Evolutionary conservation across 1,140 invertebrate species (phyloP), one percentile per base, ranked within the genome.

Genomic region (Potamilus streckersoni): DNA sequence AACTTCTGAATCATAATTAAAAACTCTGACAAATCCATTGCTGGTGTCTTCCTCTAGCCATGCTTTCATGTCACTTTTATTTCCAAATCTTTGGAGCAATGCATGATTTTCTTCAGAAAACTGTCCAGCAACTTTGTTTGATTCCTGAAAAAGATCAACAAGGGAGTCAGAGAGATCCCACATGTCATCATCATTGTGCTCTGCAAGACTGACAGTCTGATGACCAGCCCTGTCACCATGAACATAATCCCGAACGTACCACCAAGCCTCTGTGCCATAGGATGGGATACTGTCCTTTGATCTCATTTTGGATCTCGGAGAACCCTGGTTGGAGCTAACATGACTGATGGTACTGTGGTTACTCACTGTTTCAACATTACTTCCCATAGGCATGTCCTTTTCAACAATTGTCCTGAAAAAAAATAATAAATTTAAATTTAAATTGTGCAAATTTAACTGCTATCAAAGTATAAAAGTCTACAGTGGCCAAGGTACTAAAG

Each of bases 81-180:
- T 79, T 27, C 68, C 68, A 56, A 58, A 69, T 12, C 62, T 56
- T 58, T 71, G 31, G 49, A 74, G 62, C 56, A 69, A 69, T 17
- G 67, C 58, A 31, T 60, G 60, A n/a, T n/a, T 59, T 69, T 57
- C 62, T 55, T 71, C 68, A 57, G 62, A 57, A 23, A 49, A 31
- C 63, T 31, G 49, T n/a, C 74, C 70, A 19, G 82, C 80, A 59
- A 81, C 69, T 68, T 83, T 78, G 56, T 81, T 82, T 2, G 82
- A 81, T 49, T 83, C 81, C 67, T 83, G 76, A 73, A 87, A 89
- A 20, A 89, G 79, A 77, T 89, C 87, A 14, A 84, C 83, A n/a
- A 89, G 80, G 8, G 88, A 89, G 73, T 89, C 88, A 11, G 83
- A 83, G 23, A 89, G 75, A 76, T 89, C 88, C 88, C 88, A 89